phyloP scores from a whole-genome alignment of 2,113 vertebrate species.

The Antechinus flavipes region DNA sequence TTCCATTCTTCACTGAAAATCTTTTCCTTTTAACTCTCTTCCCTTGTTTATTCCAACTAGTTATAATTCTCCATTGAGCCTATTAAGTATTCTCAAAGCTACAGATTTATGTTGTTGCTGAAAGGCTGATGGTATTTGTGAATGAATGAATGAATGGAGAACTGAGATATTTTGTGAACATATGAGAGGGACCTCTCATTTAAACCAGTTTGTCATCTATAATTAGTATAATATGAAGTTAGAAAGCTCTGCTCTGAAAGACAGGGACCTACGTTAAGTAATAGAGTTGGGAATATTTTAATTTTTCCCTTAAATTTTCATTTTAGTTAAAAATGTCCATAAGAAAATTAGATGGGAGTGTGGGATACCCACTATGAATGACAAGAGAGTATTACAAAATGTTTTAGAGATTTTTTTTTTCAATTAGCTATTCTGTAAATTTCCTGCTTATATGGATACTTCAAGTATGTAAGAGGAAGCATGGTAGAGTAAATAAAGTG shows the following conservation, averaged over 20 bases:
- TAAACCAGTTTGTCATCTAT: conserved; percentile 17
- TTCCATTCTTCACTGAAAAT: conserved; percentile 41
- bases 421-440: conserved; percentile 5
- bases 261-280: background rate
- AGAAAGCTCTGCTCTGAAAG: conserved; percentile 13
- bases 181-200: background rate
- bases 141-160: conserved; percentile 22
- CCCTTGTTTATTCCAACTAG: conserved; percentile 29
- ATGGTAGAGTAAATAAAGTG: background rate
- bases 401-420: conserved; percentile 56
- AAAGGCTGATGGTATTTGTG: conserved; percentile 15
- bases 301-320: conserved; percentile 23
- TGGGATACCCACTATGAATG: conserved; percentile 23
- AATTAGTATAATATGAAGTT: background rate
- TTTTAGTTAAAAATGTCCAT: background rate
- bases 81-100: conserved; percentile 8
- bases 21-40: conserved; percentile 11
- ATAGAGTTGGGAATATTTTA: background rate
- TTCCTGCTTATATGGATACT: conserved; percentile 66
- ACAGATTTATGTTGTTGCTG: conserved; percentile 17
- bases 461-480: background rate
- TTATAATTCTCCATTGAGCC: conserved; percentile 2
- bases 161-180: conserved; percentile 15
- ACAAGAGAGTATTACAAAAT: conserved; percentile 64
- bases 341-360: conserved; percentile 21